phyloP scores from a whole-genome alignment of 2,888 invertebrate species.

The Drosophila ustulata region DNA sequence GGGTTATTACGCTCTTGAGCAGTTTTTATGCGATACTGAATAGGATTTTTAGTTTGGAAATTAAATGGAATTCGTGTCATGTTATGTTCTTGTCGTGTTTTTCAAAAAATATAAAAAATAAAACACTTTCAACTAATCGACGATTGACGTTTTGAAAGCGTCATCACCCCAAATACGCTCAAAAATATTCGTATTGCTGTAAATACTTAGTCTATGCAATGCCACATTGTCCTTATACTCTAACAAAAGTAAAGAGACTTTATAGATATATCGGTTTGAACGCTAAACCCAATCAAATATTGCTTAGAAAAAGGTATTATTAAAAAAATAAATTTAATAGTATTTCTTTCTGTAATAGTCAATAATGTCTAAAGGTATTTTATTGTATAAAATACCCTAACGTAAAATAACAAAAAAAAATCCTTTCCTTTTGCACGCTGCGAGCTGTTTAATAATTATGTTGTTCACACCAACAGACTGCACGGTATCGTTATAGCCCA shows the following conservation, averaged over 20 bases:
- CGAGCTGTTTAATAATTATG: neutral
- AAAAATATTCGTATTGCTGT: slow-evolving; percentile 41
- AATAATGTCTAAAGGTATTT: neutral
- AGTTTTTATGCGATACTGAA: neutral
- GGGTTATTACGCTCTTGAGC: slow-evolving; percentile 17
- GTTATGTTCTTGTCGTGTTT: slow-evolving; percentile 22
- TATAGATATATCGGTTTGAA: neutral
- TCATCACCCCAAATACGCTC: slow-evolving; percentile 42
- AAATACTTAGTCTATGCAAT: slow-evolving; percentile 17
- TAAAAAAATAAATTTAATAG: neutral
- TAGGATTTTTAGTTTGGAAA: slow-evolving; percentile 15
- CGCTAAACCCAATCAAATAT: neutral
- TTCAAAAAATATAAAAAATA: slow-evolving; percentile 1
- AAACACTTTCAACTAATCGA: slow-evolving; percentile 34
- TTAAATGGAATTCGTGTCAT: slow-evolving; percentile 27
- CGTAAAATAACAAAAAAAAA: neutral
- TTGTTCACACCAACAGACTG: neutral
- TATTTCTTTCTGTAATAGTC: neutral
- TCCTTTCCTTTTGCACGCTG: neutral
- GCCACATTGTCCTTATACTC: slow-evolving; percentile 25
- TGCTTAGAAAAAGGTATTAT: neutral
- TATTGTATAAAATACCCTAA: neutral
- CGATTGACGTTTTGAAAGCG: slow-evolving; percentile 30
- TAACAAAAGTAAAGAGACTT: neutral
- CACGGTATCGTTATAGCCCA: slow-evolving; percentile 19